Evolutionary conservation across 2,888 invertebrate genomes (phyloP), one percentile per base, ranked within the genome.

Genomic region (Syrphus vitripennis): DNA sequence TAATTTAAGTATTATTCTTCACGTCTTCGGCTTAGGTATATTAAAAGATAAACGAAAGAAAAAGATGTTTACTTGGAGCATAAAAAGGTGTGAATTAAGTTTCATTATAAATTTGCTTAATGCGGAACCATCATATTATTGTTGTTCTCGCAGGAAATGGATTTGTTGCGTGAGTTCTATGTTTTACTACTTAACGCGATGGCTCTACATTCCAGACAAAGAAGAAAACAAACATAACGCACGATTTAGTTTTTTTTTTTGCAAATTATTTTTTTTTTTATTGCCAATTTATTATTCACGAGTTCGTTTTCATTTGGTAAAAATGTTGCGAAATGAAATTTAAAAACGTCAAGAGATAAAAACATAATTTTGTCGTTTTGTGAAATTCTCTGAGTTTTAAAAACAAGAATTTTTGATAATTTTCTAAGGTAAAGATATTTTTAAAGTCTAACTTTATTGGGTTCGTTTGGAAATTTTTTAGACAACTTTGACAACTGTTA

Each of bases 51-150:
- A 29, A 19, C 12, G 14, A 19, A 34, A 1, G n/a, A 31, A 34
- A 24, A 67, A 34, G 34, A 29, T 29, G 42, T 63, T 65, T 31
- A 29, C 16, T 50, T 48, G 3, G 34, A 34, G 19, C 67, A 67
- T 67, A 50, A 67, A 67, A 50, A 67, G 48, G 67, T 67, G 67
- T 67, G 34, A 67, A 67, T 67, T 67, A 34, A 67, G 48, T 50
- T 67, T 34, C 48, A 67, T 67, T 67, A 31, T n/a, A n/a, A n/a
- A n/a, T n/a, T n/a, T 67, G 29, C 31, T 31, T 50, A 67, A 67
- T 34, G 67, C 50, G 67, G 67, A 50, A 67, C 50, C 45, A 31
- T 21, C 1, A 45, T 10, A 10, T 26, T 42, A 14, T 34, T 67
- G n/a, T n/a, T n/a, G n/a, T n/a, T n/a, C n/a, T n/a, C n/a, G 50